Evolutionary conservation across 2,113 vertebrate species (phyloP).

Genomic region (Brachyhypopomus occidentalis): DNA sequence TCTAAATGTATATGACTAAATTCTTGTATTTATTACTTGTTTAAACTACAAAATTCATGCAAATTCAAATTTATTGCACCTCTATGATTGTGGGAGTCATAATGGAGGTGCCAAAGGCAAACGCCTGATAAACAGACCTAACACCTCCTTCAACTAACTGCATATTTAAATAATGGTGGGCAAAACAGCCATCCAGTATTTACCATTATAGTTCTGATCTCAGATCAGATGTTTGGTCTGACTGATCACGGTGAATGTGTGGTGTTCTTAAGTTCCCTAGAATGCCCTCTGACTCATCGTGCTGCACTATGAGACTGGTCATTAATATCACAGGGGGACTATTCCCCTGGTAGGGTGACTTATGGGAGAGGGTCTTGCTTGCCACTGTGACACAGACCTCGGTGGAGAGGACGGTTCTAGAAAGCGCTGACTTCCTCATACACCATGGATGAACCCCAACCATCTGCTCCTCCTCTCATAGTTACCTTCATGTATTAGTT

Average conservation of each 20-base stretch:
- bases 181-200: neutral
- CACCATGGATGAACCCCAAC: slow-evolving; percentile 56
- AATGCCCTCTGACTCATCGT: slow-evolving; percentile 66
- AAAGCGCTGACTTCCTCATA: slow-evolving; percentile 73
- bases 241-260: slow-evolving; percentile 49
- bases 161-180: too few species aligned
- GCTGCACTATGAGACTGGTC: slow-evolving; percentile 65
- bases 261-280: slow-evolving; percentile 58
- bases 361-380: slow-evolving; percentile 70
- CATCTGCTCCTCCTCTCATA: slow-evolving; percentile 69
- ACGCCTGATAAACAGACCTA: too few species aligned
- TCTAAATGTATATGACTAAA: neutral
- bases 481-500: slow-evolving; percentile 39
- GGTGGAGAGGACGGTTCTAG: slow-evolving; percentile 62
- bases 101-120: too few species aligned
- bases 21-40: too few species aligned
- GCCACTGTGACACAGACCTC: slow-evolving; percentile 59
- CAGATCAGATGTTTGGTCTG: neutral
- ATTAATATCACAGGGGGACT: slow-evolving; percentile 70
- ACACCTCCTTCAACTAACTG: too few species aligned
- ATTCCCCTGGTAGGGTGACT: slow-evolving; percentile 70
- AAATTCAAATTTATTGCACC: too few species aligned
- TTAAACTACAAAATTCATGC: too few species aligned
- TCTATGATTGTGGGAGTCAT: too few species aligned
- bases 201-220: neutral